Evolutionary conservation across 2,113 vertebrate genomes (phyloP).

Genomic region (Lichenostomus cassidix): DNA sequence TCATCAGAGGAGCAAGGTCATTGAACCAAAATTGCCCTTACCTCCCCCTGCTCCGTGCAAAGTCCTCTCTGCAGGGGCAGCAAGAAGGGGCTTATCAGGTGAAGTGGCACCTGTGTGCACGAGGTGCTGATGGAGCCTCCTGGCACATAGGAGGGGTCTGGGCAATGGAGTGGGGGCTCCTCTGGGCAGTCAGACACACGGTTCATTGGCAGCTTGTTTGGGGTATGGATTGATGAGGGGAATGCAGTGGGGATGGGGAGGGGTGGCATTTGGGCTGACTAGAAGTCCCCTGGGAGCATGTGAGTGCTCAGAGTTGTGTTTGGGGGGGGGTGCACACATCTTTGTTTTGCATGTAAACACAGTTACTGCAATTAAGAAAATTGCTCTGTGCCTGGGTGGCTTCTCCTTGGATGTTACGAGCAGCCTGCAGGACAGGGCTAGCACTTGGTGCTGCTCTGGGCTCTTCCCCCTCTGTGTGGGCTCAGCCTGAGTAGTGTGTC

Average conservation of each 20-base stretch:
- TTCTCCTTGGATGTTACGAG: not conserved
- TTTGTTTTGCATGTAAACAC: not conserved
- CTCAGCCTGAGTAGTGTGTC: not conserved
- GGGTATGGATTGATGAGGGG: not conserved
- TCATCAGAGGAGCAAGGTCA: rapidly evolving
- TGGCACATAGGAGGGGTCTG: rapidly evolving
- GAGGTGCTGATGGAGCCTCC: not conserved
- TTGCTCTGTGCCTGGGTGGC: not conserved
- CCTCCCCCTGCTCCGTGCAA: not conserved
- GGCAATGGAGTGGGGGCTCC: rapidly evolving
- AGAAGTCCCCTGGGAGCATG: rapidly evolving
- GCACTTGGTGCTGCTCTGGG: not conserved
- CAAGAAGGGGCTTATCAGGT: not conserved
- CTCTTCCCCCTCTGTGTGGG: not conserved
- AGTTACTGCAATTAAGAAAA: not conserved
- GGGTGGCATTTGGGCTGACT: not conserved
- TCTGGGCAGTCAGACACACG: rapidly evolving
- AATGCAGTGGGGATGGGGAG: rapidly evolving
- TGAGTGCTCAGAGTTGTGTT: not conserved
- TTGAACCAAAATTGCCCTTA: not conserved
- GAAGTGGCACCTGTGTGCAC: not conserved
- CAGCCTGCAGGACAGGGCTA: not conserved
- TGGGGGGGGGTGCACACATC: not conserved
- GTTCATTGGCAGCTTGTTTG: rapidly evolving
- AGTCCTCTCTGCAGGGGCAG: not conserved